Conservation (phyloP, 2,113 vertebrate genomes). For the Eleginops maclovinus region DNA sequence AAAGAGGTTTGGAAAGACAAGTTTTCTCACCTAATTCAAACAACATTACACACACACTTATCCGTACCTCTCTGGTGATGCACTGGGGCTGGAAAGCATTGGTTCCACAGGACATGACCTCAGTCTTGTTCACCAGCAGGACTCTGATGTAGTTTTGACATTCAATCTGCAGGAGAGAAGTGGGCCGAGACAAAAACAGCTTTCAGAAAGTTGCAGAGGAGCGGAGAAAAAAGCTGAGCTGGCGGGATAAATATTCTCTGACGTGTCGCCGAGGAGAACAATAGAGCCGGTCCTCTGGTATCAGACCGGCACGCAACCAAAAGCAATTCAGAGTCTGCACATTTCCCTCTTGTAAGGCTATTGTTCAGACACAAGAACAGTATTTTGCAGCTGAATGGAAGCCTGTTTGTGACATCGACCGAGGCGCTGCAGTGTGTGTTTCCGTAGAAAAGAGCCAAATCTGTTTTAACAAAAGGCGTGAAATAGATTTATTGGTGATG, state of each 20-base stretch:
- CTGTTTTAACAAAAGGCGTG: constrained; percentile 41
- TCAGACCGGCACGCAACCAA: constrained; percentile 13
- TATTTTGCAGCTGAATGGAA: constrained; percentile 16
- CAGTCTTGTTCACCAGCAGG: constrained; percentile 92
- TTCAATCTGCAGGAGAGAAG: constrained; percentile 87
- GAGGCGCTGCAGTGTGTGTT: not conserved
- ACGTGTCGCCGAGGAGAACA: constrained; percentile 25
- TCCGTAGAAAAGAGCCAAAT: constrained; percentile 32
- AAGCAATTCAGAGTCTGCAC: constrained; percentile 1
- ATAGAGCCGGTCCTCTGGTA: constrained; percentile 23
- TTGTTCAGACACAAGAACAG: constrained; percentile 47
- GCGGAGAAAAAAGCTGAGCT: not conserved
- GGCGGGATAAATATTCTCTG: constrained; percentile 1
- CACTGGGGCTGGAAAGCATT: constrained; percentile 97
- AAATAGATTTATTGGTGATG: constrained; percentile 48
- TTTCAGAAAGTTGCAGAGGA: not conserved
- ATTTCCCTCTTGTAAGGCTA: not conserved
- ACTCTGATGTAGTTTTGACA: constrained; percentile 99
- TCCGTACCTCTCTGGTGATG: constrained; percentile 91
- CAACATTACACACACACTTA: not conserved
- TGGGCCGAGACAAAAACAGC: not conserved
- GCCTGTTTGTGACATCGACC: constrained; percentile 36
- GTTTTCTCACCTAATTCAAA: not conserved
- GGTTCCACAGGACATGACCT: constrained; percentile 96
- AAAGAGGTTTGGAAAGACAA: no score